Conservation (phyloP, 2,797 vertebrate genomes). For the Pangasius sanitwongsei region DNA sequence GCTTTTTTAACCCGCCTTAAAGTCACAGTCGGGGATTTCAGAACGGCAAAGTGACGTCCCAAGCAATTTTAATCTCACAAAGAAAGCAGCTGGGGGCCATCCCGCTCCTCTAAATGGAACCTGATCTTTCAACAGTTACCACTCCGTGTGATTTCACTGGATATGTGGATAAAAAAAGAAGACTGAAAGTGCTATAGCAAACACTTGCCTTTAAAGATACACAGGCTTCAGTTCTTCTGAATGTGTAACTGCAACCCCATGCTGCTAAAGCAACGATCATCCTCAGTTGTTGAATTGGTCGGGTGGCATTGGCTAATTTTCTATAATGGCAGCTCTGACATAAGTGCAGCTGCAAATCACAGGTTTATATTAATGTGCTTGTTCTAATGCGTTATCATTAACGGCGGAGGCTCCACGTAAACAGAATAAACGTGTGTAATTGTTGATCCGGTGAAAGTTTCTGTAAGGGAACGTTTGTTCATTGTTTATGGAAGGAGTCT, state of each 20-base stretch:
- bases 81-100: neutral
- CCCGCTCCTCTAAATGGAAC: neutral
- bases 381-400: neutral
- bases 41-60: slow-evolving; percentile 11
- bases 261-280: neutral
- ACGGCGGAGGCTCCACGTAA: neutral
- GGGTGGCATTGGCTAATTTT: neutral
- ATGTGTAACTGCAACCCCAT: neutral
- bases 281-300: neutral
- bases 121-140: neutral
- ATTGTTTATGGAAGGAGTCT: neutral
- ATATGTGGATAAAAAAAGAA: neutral
- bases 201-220: neutral
- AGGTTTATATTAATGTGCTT: neutral
- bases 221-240: neutral
- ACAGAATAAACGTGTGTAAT: neutral
- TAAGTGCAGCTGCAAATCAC: neutral
- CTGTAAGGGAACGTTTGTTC: neutral
- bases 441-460: too few relatives aligned
- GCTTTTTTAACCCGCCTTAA: slow-evolving; percentile 25
- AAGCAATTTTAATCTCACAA: neutral
- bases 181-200: neutral
- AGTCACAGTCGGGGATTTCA: slow-evolving; percentile 27
- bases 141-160: neutral
- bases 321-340: neutral